Evolutionary conservation across 2,888 invertebrate species (phyloP).

Genomic region (Punctoribates punctum): DNA sequence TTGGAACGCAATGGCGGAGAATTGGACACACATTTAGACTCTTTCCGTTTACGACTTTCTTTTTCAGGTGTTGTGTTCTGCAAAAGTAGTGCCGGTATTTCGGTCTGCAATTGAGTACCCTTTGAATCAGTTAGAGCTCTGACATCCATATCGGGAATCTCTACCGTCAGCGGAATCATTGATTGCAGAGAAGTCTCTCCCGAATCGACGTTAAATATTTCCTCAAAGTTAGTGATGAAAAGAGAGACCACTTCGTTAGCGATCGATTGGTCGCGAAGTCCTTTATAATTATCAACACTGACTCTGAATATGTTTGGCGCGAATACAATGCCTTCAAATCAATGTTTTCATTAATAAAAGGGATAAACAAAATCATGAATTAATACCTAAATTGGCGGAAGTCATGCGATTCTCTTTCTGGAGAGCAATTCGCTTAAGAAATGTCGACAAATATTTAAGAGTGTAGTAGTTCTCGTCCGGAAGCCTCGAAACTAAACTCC

Average conservation of each 20-base stretch:
- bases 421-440: constrained; percentile 54
- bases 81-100: constrained; percentile 21
- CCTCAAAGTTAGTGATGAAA: constrained; percentile 54
- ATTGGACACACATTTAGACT: constrained; percentile 20
- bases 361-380: not conserved
- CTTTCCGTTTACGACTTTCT: constrained; percentile 37
- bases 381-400: constrained; percentile 49
- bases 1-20: constrained; percentile 44
- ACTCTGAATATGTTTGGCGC: constrained; percentile 40
- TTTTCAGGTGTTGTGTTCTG: constrained; percentile 5
- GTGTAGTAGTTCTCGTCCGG: constrained; percentile 55
- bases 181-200: not conserved
- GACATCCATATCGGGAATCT: constrained; percentile 16
- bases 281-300: constrained; percentile 47
- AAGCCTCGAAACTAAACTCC: constrained; percentile 51
- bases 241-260: constrained; percentile 55
- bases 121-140: not conserved
- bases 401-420: constrained; percentile 54
- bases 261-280: constrained; percentile 55
- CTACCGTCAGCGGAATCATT: constrained; percentile 17
- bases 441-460: constrained; percentile 54
- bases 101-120: not conserved
- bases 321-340: constrained; percentile 54
- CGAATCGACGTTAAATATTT: constrained; percentile 51
- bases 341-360: not conserved